A percentile compares a stretch with the other conserved stretches of the same genome.
phyloP scores from a whole-genome alignment of 2,888 invertebrate genomes.

The Megaustenia siamemsis region DNA sequence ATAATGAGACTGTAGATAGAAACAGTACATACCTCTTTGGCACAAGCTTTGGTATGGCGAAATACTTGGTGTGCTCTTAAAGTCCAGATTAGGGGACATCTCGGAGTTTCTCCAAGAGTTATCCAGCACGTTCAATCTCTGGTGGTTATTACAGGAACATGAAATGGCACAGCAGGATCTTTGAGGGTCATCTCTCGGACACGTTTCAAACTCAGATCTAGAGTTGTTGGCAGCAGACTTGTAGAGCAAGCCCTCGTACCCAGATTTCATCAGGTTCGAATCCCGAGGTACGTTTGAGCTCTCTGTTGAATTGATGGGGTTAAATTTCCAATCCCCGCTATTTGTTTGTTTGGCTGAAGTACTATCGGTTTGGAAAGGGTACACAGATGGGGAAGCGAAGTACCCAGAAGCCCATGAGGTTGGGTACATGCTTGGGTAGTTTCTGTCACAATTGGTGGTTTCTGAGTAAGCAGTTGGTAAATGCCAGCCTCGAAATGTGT shows the following conservation, averaged over 20 bases:
- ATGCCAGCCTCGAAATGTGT: slow-evolving; percentile 75
- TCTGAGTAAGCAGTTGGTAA: slow-evolving; percentile 72
- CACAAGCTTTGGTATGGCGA: slow-evolving; percentile 70
- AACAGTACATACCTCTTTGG: slow-evolving; percentile 67
- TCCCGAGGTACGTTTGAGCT: slow-evolving; percentile 40
- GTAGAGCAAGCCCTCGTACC: slow-evolving; percentile 71
- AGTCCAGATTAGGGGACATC: slow-evolving; percentile 67
- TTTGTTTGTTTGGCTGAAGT: slow-evolving; percentile 61
- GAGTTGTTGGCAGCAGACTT: slow-evolving; percentile 62
- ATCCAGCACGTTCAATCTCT: slow-evolving; percentile 69
- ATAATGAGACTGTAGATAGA: too few species aligned
- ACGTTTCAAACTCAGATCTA: slow-evolving; percentile 46
- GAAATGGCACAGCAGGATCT: slow-evolving; percentile 73
- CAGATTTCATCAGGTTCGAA: slow-evolving; percentile 59
- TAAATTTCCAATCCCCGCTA: slow-evolving; percentile 72
- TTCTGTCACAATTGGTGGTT: slow-evolving; percentile 70
- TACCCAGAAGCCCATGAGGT: slow-evolving; percentile 73
- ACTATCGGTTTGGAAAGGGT: slow-evolving; percentile 70
- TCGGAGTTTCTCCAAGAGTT: slow-evolving; percentile 71
- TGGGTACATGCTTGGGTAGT: slow-evolving; percentile 71
- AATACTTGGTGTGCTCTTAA: slow-evolving; percentile 69
- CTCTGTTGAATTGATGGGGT: slow-evolving; percentile 63
- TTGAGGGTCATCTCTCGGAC: slow-evolving; percentile 65
- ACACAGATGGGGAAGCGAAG: slow-evolving; percentile 70
- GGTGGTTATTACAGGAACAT: slow-evolving; percentile 69